A percentile compares a stretch with the other conserved stretches of the same genome.
Conservation (phyloP, 2,113 vertebrate genomes). For the Mus pahari region DNA sequence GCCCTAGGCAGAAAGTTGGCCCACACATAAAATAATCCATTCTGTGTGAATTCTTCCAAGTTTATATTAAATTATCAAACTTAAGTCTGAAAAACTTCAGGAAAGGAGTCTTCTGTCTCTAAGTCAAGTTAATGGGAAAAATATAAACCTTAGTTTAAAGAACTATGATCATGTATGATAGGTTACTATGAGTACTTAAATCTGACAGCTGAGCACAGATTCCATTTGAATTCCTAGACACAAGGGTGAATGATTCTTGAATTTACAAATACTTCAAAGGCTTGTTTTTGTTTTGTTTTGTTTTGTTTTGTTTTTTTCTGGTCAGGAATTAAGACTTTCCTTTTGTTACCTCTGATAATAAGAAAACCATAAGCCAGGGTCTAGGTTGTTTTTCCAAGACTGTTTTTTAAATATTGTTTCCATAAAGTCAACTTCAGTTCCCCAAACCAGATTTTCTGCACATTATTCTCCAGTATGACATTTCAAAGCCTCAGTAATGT, state of each 20-base stretch:
- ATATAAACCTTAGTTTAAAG: slow-evolving; percentile 37
- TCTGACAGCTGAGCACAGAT: too few relatives aligned
- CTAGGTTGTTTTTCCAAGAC: neutral
- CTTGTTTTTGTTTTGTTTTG: neutral
- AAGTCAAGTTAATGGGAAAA: neutral
- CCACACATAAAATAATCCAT: neutral
- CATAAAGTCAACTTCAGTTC: neutral
- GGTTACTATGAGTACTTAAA: neutral
- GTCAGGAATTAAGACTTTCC: neutral
- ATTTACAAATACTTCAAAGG: neutral
- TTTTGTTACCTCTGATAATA: neutral
- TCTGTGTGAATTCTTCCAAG: neutral
- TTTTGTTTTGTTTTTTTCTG: too few relatives aligned
- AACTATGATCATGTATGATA: neutral
- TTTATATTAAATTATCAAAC: neutral
- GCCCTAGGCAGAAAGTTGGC: neutral
- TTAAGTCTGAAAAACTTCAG: neutral
- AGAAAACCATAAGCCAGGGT: neutral
- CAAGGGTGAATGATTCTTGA: neutral
- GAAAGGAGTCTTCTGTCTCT: neutral
- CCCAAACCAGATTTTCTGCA: neutral
- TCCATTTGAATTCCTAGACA: neutral
- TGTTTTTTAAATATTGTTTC: neutral
- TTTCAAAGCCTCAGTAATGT: neutral
- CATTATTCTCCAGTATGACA: neutral